A percentile compares a stretch with the other conserved stretches of the same genome.
Conservation (phyloP, 2,113 vertebrate species). For the Fulica atra region DNA sequence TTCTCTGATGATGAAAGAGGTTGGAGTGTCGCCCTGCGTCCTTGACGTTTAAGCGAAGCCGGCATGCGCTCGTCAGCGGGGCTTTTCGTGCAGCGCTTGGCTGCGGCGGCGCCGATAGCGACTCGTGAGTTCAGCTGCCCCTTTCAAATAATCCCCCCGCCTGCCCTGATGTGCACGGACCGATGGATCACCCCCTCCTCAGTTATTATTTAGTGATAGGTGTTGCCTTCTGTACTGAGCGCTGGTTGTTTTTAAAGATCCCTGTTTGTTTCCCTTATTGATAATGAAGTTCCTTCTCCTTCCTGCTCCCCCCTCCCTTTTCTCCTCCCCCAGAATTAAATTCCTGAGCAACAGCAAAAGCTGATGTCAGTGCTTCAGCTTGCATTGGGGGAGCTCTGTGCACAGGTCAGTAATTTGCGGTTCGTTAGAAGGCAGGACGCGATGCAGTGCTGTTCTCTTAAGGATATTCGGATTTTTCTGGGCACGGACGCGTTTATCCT, state of each 20-base stretch:
- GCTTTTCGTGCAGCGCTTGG: background rate
- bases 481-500: background rate
- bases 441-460: background rate
- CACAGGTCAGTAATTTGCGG: slow-evolving; percentile 64
- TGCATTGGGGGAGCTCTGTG: slow-evolving; percentile 48
- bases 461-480: background rate
- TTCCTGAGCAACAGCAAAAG: slow-evolving; percentile 64
- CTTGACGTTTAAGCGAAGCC: slow-evolving; percentile 16
- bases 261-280: slow-evolving; percentile 43
- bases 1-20: slow-evolving; percentile 18
- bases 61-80: slow-evolving; percentile 7
- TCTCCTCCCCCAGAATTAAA: slow-evolving; percentile 70
- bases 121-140: slow-evolving; percentile 6
- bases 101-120: background rate
- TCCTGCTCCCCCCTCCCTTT: slow-evolving; percentile 38
- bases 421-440: background rate
- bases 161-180: background rate
- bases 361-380: slow-evolving; percentile 70
- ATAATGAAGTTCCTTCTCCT: slow-evolving; percentile 59
- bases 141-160: background rate
- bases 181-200: background rate
- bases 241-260: background rate
- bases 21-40: slow-evolving; percentile 14
- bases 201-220: background rate
- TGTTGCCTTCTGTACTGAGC: background rate